Evolutionary conservation across 2,113 vertebrate species (phyloP), one percentile per base, ranked within the genome.

Genomic region (Austrofundulus limnaeus): DNA sequence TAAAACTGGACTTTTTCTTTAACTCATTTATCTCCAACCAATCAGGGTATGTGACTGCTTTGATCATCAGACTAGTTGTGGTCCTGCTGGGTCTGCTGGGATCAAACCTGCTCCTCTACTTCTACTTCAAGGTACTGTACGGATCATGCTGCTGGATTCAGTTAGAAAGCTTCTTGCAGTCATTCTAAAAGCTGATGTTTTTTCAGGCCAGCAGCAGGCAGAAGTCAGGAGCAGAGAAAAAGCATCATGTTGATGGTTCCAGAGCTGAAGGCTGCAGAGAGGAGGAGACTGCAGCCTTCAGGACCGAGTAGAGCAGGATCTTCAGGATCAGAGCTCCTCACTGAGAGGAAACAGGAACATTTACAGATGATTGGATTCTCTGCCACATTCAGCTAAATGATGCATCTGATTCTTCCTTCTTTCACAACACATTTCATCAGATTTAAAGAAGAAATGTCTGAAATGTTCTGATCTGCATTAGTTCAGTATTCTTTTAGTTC

Each of bases 61-160:
- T 52, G n/a, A 58, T 63, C 28, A 17, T 69, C 60, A 52, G 72
- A 37, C 31, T 34, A 1, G 52, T 34, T 1, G 52, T 69, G 57
- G 1, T 61, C 20, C 52, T 53, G 39, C 28, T 59, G 41, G 41
- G 12, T 20, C 1, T 63, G 37, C 23, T 11, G 46, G 4, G 13
- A 0, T 31, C 38, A 0, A 13, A 39, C n/a, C 4, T 34, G 6
- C 1, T 34, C 31, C 31, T 34, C 8, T 34, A 34, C 31, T 34
- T 34, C 31, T 34, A 34, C 31, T 34, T 34, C 8, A 34, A 34
- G 31, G 31, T 34, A 34, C 31, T 34, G 4, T 34, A 34, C 8
- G 37, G 1, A n/a, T 19, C 11, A 5, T 45, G 11, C 31, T 42
- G 4, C 3, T 41, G 7, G 38, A 14, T 54, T 38, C 53, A 56